A percentile compares a stretch with the other conserved stretches of the same genome.
phyloP scores from a whole-genome alignment of 2,888 invertebrate genomes.

The Lasioglossum vierecki region DNA sequence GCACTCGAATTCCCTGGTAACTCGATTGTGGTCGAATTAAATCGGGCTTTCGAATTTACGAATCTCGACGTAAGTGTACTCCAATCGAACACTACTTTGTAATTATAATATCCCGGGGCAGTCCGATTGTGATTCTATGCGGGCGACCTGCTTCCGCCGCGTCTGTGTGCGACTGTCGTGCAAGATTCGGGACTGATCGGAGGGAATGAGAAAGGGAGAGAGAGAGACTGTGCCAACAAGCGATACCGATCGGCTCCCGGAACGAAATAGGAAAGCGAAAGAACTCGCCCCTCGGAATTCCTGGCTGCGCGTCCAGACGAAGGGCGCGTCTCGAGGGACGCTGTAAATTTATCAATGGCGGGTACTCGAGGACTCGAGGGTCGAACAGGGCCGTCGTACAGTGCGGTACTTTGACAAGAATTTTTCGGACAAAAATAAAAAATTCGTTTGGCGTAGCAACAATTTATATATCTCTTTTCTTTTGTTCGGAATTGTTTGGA shows the following conservation, averaged over 20 bases:
- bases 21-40: background rate
- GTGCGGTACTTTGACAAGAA: background rate
- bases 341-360: conserved; percentile 51
- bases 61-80: background rate
- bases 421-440: no score
- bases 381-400: conserved; percentile 11
- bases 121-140: background rate
- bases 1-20: background rate
- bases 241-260: background rate
- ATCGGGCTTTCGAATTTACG: background rate
- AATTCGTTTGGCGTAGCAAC: no score
- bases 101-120: background rate
- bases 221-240: background rate
- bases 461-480: no score
- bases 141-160: background rate
- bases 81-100: background rate
- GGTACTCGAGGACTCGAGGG: conserved; percentile 31
- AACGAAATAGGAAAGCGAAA: background rate
- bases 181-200: background rate
- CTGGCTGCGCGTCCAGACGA: conserved; percentile 21
- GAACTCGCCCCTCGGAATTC: conserved; percentile 10
- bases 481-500: no score
- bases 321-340: conserved; percentile 21
- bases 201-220: no score
- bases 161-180: background rate